Evolutionary conservation across 2,888 invertebrate species (phyloP).

Genomic region (Lithosia quadra): DNA sequence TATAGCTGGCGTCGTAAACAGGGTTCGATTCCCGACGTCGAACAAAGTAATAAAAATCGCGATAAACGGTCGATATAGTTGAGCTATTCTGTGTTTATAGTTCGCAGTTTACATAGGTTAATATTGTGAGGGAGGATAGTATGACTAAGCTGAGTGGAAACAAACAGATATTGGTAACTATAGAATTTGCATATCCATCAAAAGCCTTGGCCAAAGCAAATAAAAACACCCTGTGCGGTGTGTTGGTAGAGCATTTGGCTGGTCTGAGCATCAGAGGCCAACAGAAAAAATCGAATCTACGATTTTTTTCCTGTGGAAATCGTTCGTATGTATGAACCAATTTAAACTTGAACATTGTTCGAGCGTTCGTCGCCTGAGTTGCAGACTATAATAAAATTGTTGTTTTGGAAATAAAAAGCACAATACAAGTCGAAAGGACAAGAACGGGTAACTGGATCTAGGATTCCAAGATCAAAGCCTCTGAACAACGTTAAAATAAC

Average conservation of each 20-base stretch:
- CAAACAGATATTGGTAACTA: conserved; percentile 1
- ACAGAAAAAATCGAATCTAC: too few relatives aligned
- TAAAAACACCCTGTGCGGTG: background rate
- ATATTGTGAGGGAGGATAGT: conserved; percentile 18
- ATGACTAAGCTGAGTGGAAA: background rate
- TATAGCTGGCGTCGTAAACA: conserved; percentile 73
- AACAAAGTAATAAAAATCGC: conserved; percentile 69
- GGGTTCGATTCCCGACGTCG: conserved; percentile 70
- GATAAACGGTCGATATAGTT: conserved; percentile 67
- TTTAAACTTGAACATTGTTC: too few relatives aligned
- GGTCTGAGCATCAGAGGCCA: too few relatives aligned
- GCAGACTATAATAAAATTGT: too few relatives aligned
- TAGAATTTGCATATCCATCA: conserved; percentile 13
- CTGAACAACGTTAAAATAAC: too few relatives aligned
- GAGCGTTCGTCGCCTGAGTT: too few relatives aligned
- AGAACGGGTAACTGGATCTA: too few relatives aligned
- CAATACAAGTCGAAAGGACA: too few relatives aligned
- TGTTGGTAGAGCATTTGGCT: background rate
- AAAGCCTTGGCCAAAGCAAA: background rate
- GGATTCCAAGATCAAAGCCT: too few relatives aligned
- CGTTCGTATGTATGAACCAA: too few relatives aligned
- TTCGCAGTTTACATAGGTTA: conserved; percentile 57
- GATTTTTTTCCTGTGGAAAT: too few relatives aligned
- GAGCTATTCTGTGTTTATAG: conserved; percentile 65
- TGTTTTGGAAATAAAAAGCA: too few relatives aligned